Evolutionary conservation across 2,888 invertebrate genomes (phyloP), one percentile per base, ranked within the genome.

Genomic region (Erannis defoliaria): DNA sequence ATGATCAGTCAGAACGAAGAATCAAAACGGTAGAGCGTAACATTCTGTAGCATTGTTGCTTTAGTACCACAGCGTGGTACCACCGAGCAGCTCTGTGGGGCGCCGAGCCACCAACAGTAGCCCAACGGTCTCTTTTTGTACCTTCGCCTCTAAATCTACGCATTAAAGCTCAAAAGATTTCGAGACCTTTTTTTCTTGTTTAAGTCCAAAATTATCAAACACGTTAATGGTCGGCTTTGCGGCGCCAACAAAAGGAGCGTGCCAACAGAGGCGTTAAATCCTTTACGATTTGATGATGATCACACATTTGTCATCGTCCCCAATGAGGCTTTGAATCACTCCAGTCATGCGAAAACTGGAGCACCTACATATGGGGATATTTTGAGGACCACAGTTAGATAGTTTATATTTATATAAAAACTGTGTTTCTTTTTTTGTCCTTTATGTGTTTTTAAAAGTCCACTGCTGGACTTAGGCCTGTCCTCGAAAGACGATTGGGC

Each of bases 241-340:
- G 83, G 78, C 80, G 74, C 83, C 88, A 89, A 93, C 92, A 93
- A 92, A 92, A 88, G 90, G 85, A 93, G 90, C 86, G 90, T 90
- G 93, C 89, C 85, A 93, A 92, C 88, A 80, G 89, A 93, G 90
- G 93, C 93, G 93, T 93, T 92, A 93, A 93, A 93, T 93, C 93
- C 93, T 90, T 92, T 88, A 90, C 91, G 89, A 92, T 90, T 90
- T 88, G 85, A 88, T 86, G 90, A 88, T 87, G 84, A 86, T 89
- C 85, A 82, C 86, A 86, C 85, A 86, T 89, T 90, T 90, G 90
- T 91, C 91, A 88, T 84, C 84, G 85, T 81, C 8, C 33, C 31
- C 46, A 23, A 14, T 23, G 42, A 45, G 78, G 80, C 78, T 82
- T 82, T 68, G 70, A 72, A 75, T 72, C 78, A 77, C 66, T 75